Conservation (phyloP, 2,888 invertebrate species). For the Athalia cordata region DNA sequence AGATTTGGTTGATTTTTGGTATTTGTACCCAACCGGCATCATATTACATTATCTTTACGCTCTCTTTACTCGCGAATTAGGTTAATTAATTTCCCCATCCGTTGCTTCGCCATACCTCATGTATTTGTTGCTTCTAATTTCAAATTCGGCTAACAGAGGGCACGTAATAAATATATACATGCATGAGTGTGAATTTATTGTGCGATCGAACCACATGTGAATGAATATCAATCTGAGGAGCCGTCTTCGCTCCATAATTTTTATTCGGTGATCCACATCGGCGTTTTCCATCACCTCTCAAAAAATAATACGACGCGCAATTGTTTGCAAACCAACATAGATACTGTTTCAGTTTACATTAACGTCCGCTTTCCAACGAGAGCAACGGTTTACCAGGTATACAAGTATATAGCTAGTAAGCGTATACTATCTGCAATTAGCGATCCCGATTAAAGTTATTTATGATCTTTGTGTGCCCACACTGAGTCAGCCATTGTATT, state of each 20-base stretch:
- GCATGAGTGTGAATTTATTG: constrained; percentile 33
- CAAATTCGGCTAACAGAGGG: constrained; percentile 59
- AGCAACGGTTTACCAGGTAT: constrained; percentile 64
- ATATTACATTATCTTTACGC: constrained; percentile 57
- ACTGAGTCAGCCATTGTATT: constrained; percentile 72
- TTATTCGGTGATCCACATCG: no score
- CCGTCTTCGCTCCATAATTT: constrained; percentile 36
- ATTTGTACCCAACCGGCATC: constrained; percentile 21
- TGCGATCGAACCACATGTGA: constrained; percentile 44
- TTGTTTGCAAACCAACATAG: neutral
- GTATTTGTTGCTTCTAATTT: constrained; percentile 28
- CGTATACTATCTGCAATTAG: constrained; percentile 71
- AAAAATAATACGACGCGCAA: no score
- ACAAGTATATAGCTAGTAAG: constrained; percentile 49
- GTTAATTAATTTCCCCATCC: constrained; percentile 73
- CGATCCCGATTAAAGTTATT: constrained; percentile 73
- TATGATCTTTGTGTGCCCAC: constrained; percentile 69
- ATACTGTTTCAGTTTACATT: neutral
- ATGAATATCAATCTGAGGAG: constrained; percentile 26
- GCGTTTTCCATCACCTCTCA: no score
- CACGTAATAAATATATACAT: constrained; percentile 59
- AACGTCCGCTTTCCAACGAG: constrained; percentile 58
- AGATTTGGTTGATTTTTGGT: constrained; percentile 27
- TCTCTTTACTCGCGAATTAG: constrained; percentile 72
- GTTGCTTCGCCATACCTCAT: constrained; percentile 43